phyloP scores from a whole-genome alignment of 2,888 invertebrate genomes.

The Sceliomorpha sp. region DNA sequence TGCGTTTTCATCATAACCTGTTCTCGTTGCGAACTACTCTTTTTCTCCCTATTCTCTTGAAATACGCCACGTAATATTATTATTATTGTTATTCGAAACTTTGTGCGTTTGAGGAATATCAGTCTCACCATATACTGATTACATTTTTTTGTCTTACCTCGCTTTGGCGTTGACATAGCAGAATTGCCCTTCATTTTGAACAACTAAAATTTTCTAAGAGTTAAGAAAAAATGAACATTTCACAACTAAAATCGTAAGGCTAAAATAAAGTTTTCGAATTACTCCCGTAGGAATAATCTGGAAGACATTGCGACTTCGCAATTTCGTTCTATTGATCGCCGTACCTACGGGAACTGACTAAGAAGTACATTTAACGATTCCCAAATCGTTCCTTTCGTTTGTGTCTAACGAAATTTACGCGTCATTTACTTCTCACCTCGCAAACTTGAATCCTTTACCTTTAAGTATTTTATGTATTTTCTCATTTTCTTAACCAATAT shows the following conservation, averaged over 20 bases:
- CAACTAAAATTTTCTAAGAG: no score
- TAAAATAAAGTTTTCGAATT: not conserved
- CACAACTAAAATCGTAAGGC: not conserved
- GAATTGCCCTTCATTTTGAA: no score
- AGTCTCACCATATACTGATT: no score
- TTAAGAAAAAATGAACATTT: no score
- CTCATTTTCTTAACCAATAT: not conserved
- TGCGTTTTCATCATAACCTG: slow-evolving; percentile 4
- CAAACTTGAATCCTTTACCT: not conserved
- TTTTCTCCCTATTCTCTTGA: no score
- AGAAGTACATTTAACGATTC: slow-evolving; percentile 53
- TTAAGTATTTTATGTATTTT: no score
- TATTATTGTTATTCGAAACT: no score
- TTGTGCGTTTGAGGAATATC: no score
- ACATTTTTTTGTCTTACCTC: no score
- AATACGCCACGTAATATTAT: no score
- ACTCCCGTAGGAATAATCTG: slow-evolving; percentile 2
- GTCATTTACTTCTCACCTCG: slow-evolving; percentile 50
- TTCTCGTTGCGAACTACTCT: not conserved
- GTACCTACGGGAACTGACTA: slow-evolving; percentile 1
- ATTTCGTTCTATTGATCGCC: slow-evolving; percentile 5
- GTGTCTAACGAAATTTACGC: slow-evolving; percentile 49
- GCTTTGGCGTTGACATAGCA: no score
- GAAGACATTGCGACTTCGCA: not conserved
- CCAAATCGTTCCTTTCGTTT: slow-evolving; percentile 66